phyloP scores from a whole-genome alignment of 1,140 invertebrate species.

The Oryzaephilus surinamensis region DNA sequence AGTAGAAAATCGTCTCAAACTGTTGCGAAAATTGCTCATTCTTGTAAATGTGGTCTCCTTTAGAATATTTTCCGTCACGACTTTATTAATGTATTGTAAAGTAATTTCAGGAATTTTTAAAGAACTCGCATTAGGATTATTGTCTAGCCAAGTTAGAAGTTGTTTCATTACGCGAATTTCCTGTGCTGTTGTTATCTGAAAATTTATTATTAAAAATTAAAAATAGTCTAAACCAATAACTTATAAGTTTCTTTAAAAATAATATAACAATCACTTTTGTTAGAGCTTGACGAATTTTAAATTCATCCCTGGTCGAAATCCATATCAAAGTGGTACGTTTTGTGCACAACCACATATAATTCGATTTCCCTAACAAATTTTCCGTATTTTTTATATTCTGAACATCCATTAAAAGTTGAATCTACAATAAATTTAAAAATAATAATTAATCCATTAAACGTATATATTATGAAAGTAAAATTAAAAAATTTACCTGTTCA shows the following conservation, averaged over 20 bases:
- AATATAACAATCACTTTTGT: constrained; percentile 18
- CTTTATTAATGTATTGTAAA: constrained; percentile 14
- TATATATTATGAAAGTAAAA: too few species aligned
- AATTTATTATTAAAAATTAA: too few species aligned
- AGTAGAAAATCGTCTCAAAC: constrained; percentile 20
- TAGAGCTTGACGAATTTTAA: constrained; percentile 20
- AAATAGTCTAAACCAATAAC: too few species aligned
- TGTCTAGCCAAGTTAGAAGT: constrained; percentile 21
- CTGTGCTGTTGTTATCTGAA: constrained; percentile 22
- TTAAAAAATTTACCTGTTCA: constrained; percentile 15
- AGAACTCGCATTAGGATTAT: constrained; percentile 18
- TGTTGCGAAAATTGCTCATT: constrained; percentile 23
- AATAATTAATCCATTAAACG: constrained; percentile 3
- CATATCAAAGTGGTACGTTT: constrained; percentile 19
- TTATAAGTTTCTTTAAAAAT: too few species aligned
- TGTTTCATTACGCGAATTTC: constrained; percentile 21
- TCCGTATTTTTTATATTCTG: constrained; percentile 25
- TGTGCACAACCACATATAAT: constrained; percentile 26
- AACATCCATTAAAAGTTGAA: constrained; percentile 25
- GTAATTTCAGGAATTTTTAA: constrained; percentile 25
- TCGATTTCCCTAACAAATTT: constrained; percentile 18
- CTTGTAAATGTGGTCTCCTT: constrained; percentile 17
- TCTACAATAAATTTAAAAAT: too few species aligned
- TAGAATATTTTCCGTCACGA: constrained; percentile 16
- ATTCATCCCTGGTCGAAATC: constrained; percentile 23